Percentiles rank a stretch among this genome's conserved stretches.
Evolutionary conservation across 2,113 vertebrate species (phyloP).

Genomic region (Nerophis lumbriciformis): DNA sequence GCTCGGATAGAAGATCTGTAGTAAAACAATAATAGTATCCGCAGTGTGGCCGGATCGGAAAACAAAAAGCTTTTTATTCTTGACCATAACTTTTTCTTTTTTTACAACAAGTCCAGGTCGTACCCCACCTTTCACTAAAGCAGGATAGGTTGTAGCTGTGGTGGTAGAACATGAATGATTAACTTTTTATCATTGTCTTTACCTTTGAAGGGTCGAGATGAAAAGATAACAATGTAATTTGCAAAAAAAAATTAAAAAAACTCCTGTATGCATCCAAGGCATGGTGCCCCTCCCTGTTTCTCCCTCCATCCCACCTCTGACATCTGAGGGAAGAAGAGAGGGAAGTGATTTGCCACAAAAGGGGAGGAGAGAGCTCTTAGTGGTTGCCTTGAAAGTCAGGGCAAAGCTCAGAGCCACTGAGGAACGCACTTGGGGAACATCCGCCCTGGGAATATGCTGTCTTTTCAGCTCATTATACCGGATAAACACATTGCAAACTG

Average conservation of each 20-base stretch:
- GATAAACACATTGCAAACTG: conserved; percentile 52
- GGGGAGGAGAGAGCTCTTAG: conserved; percentile 66
- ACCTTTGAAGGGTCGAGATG: background rate
- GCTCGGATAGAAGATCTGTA: background rate
- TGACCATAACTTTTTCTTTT: no score
- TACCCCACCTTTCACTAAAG: background rate
- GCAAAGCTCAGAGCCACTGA: conserved; percentile 58
- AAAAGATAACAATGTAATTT: conserved; percentile 37
- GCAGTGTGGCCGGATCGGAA: no score
- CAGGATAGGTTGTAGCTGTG: no score
- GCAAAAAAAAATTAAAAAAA: conserved; percentile 20
- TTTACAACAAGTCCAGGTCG: background rate
- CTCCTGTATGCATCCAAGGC: conserved; percentile 50
- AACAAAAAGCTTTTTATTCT: no score
- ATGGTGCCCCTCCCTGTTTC: conserved; percentile 34
- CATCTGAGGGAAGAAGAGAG: conserved; percentile 45
- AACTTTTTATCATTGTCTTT: no score
- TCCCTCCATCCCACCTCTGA: conserved; percentile 45
- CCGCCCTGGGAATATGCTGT: conserved; percentile 45
- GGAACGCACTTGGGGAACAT: conserved; percentile 52
- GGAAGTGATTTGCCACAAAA: conserved; percentile 63
- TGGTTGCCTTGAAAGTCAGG: conserved; percentile 62
- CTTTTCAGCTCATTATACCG: conserved; percentile 47
- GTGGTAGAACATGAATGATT: no score
- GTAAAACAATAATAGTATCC: no score